Conservation (phyloP, 2,888 invertebrate genomes). For the Ennomos fuscantarius region DNA sequence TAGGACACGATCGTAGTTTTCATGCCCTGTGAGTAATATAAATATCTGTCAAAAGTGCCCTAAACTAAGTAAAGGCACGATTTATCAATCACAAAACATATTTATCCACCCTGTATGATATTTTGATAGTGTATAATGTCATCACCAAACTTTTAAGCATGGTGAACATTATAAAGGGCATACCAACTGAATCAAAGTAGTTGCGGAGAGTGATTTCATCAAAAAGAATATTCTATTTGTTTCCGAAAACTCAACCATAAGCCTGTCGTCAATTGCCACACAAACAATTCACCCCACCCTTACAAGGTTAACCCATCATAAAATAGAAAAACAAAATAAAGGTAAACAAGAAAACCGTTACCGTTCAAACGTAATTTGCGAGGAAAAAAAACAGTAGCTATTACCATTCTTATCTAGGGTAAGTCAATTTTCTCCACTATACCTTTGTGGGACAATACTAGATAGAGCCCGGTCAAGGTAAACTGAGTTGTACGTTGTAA, state of each 20-base stretch:
- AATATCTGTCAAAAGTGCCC: too few relatives aligned
- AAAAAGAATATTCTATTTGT: too few relatives aligned
- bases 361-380: conserved; percentile 72
- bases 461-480: conserved; percentile 15
- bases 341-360: conserved; percentile 77
- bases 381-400: conserved; percentile 73
- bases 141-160: too few relatives aligned
- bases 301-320: conserved; percentile 36
- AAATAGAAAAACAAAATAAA: conserved; percentile 69
- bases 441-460: conserved; percentile 25
- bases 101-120: too few relatives aligned
- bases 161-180: too few relatives aligned
- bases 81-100: too few relatives aligned
- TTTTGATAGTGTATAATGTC: too few relatives aligned
- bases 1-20: too few relatives aligned
- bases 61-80: too few relatives aligned
- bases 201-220: too few relatives aligned
- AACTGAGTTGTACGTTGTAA: conserved; percentile 37
- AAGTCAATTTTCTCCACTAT: conserved; percentile 80
- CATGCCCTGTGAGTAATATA: too few relatives aligned
- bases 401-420: conserved; percentile 81
- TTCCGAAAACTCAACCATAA: background rate
- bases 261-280: background rate
- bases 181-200: too few relatives aligned
- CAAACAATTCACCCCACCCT: conserved; percentile 25